Conservation (phyloP, 2,797 vertebrate genomes). For the Parauchenoglanis punctatus region DNA sequence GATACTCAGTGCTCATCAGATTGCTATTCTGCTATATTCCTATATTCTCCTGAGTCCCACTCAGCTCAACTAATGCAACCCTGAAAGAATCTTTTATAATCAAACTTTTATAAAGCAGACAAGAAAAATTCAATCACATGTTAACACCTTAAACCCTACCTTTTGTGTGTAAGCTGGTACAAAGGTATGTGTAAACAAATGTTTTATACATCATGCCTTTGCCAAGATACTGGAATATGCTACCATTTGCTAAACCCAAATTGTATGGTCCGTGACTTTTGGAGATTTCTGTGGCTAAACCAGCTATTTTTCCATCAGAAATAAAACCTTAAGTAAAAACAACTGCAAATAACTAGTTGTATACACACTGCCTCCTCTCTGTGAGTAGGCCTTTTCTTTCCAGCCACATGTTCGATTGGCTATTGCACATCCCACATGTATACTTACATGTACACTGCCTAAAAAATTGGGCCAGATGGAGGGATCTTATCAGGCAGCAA, state of each 20-base stretch:
- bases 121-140: background rate
- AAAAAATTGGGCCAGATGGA: background rate
- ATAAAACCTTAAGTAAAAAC: background rate
- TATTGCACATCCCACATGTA: background rate
- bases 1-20: constrained; percentile 33
- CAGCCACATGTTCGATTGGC: background rate
- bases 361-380: background rate
- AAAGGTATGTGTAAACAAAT: background rate
- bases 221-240: background rate
- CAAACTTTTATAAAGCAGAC: background rate
- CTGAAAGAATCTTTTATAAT: background rate
- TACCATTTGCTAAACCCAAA: background rate
- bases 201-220: background rate
- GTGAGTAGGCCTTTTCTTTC: background rate
- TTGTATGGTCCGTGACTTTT: background rate
- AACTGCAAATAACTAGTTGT: no score
- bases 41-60: background rate
- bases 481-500: constrained; percentile 12
- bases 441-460: background rate
- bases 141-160: background rate
- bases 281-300: background rate
- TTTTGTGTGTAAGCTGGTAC: background rate
- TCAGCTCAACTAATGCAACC: constrained; percentile 22
- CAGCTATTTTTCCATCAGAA: background rate
- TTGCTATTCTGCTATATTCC: constrained; percentile 4